A percentile compares a stretch with the other conserved stretches of the same genome.
Evolutionary conservation across 2,113 vertebrate species (phyloP).

Genomic region (Zosterops japonicus): DNA sequence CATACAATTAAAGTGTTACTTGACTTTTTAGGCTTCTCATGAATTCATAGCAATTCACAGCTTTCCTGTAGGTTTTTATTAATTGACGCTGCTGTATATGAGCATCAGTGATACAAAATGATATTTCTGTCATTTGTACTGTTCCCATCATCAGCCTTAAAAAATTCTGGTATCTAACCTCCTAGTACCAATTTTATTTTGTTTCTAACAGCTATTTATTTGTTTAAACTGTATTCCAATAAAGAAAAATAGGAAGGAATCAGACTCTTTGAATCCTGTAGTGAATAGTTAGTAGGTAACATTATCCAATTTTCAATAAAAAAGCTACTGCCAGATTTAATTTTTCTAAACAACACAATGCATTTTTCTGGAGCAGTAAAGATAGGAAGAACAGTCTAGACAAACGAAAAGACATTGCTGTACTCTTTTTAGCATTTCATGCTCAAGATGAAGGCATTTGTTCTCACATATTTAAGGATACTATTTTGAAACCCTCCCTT

Average conservation of each 20-base stretch:
- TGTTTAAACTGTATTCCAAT: not conserved
- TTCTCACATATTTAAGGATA: slow-evolving; percentile 28
- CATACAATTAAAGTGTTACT: not conserved
- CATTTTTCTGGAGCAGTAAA: slow-evolving; percentile 27
- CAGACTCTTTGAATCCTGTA: not conserved
- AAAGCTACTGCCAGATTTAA: not conserved
- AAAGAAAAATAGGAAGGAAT: not conserved
- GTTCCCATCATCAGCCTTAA: not conserved
- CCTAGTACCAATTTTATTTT: not conserved
- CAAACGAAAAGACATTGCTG: not conserved
- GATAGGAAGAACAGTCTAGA: not conserved
- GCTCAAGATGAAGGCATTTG: not conserved
- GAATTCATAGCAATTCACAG: not conserved
- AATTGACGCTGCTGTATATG: not conserved
- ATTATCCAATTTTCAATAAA: not conserved
- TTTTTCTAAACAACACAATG: not conserved
- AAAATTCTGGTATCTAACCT: not conserved
- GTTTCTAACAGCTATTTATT: not conserved
- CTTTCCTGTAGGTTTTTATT: not conserved
- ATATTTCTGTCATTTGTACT: not conserved
- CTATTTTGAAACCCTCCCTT: not conserved
- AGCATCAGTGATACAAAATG: not conserved
- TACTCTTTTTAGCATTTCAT: not conserved
- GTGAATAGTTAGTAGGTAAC: not conserved
- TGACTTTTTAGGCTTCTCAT: not conserved